Conservation (phyloP, 37 sponge, comb jelly and placozoan genomes). For the Diacarnus erythraeanus region DNA sequence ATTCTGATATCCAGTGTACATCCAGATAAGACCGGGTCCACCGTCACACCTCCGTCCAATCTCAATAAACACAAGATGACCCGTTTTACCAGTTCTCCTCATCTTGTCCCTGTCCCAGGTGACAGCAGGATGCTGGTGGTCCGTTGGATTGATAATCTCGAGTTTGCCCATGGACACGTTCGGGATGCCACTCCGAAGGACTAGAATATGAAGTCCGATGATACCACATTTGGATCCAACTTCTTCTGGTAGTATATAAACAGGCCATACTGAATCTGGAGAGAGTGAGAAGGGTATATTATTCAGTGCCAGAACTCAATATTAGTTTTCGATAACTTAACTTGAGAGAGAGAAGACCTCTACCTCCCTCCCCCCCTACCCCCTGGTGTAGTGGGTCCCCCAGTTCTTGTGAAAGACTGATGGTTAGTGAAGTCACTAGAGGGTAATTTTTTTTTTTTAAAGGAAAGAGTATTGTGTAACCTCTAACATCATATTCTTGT, state of each 20-base stretch:
- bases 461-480: too few species aligned
- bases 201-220: constrained; percentile 31
- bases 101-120: constrained; percentile 79
- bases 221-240: constrained; percentile 35
- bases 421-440: too few species aligned
- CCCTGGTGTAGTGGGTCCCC: too few species aligned
- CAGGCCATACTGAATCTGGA: constrained; percentile 60
- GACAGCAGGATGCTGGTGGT: constrained; percentile 37
- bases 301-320: too few species aligned
- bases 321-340: too few species aligned
- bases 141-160: constrained; percentile 51
- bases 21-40: constrained; percentile 80
- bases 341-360: too few species aligned
- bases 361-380: too few species aligned
- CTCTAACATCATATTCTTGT: too few species aligned
- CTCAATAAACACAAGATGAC: constrained; percentile 74
- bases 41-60: constrained; percentile 67
- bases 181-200: constrained; percentile 37
- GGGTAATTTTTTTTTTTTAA: too few species aligned
- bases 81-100: constrained; percentile 69
- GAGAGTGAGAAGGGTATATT: too few species aligned
- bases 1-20: constrained; percentile 47
- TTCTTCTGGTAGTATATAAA: constrained; percentile 61
- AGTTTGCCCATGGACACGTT: constrained; percentile 22
- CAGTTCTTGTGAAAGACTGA: too few species aligned